Conservation (phyloP, 1,140 invertebrate genomes). For the Hycleus phaleratus region DNA sequence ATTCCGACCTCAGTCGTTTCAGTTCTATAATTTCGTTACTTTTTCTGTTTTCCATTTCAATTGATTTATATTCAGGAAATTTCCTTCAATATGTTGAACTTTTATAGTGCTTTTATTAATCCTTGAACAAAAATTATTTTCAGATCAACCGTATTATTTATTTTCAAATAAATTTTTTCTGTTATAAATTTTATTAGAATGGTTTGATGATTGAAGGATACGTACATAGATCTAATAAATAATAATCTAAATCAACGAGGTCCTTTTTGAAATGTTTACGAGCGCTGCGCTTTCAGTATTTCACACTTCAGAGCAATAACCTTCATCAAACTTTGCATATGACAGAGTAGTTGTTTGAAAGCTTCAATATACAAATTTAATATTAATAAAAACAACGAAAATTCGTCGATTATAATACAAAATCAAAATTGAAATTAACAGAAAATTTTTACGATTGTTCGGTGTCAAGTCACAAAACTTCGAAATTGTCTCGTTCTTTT, state of each 20-base stretch:
- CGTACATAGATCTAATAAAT: slow-evolving; percentile 12
- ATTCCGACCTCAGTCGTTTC: slow-evolving; percentile 1
- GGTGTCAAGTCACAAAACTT: no score
- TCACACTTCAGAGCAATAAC: slow-evolving; percentile 20
- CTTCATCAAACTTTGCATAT: background rate
- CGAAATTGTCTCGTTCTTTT: no score
- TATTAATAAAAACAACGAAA: background rate
- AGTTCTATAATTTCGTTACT: no score
- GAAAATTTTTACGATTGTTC: no score
- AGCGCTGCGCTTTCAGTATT: slow-evolving; percentile 7
- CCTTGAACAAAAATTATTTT: no score
- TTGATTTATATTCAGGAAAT: no score
- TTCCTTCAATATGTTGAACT: no score
- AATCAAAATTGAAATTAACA: no score
- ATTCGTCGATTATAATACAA: no score
- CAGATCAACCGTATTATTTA: no score
- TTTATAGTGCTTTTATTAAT: no score
- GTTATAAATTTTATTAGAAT: slow-evolving; percentile 3
- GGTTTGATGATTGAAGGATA: slow-evolving; percentile 14
- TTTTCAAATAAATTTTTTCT: background rate
- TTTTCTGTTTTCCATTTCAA: no score
- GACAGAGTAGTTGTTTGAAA: background rate
- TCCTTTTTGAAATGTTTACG: slow-evolving; percentile 17
- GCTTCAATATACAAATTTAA: slow-evolving; percentile 3
- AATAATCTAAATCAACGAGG: slow-evolving; percentile 10